These are phyloP conservation scores for Acomys russatus DNA, from an alignment of 2,797 vertebrate genomes.

Conservation along the genomic window DNA sequence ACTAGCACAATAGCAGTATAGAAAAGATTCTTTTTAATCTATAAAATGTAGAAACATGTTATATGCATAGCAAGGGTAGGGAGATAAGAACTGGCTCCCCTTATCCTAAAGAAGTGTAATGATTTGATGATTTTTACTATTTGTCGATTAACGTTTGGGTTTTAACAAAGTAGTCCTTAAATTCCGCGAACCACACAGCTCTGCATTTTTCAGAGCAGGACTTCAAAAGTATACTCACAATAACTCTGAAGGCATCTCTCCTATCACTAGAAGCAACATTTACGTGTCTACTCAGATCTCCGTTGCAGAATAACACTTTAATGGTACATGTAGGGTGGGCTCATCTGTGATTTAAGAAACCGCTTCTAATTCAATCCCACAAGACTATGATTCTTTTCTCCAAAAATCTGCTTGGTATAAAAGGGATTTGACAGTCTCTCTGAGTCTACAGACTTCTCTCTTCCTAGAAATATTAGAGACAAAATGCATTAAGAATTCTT, in stretches of 20 bases:
- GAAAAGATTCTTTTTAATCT: not conserved
- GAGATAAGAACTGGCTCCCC: not conserved
- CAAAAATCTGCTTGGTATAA: not conserved
- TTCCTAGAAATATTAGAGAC: not conserved
- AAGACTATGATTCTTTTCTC: not conserved
- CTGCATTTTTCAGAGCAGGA: not conserved
- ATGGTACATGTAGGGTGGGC: not conserved
- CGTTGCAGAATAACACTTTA: not conserved
- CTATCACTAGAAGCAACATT: not conserved
- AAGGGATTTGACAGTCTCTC: not conserved
- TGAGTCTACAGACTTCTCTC: not conserved
- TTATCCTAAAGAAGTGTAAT: not conserved
- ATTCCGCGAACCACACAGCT: not conserved
- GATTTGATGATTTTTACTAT: no score
- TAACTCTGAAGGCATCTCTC: not conserved
- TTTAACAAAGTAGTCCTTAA: not conserved
- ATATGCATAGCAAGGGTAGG: not conserved
- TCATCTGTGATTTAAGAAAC: constrained; percentile 18
- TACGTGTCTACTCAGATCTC: not conserved
- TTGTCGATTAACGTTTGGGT: not conserved
- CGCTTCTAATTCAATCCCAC: not conserved
- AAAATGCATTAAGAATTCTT: constrained; percentile 10
- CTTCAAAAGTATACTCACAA: not conserved
- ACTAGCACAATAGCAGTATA: not conserved
- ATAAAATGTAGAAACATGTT: not conserved